Percentiles rank a stretch among this genome's conserved stretches.
These are phyloP conservation scores for Tetraodon nigroviridis DNA, from an alignment of 2,113 vertebrate genomes.

Conservation along the genomic window DNA sequence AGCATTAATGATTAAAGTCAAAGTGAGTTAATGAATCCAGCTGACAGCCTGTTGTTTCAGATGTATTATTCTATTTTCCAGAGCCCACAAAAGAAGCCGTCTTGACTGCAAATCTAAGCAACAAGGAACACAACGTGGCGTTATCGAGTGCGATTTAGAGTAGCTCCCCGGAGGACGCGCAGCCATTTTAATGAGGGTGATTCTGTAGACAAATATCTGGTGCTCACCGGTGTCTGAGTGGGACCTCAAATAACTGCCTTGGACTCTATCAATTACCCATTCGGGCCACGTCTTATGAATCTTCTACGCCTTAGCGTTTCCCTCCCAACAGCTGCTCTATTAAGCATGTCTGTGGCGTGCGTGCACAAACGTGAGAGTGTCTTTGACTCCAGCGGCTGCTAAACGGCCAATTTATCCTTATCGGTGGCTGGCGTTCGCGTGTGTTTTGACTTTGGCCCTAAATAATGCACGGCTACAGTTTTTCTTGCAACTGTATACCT, in stretches of 20 bases:
- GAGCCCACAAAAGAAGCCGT: conserved; percentile 41
- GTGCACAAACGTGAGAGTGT: conserved; percentile 25
- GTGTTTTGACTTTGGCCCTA: conserved; percentile 4
- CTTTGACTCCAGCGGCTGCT: conserved; percentile 46
- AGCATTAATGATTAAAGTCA: conserved; percentile 25
- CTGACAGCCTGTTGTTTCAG: conserved; percentile 24
- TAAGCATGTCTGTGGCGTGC: conserved; percentile 29
- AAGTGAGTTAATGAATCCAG: conserved; percentile 26
- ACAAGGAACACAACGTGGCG: conserved; percentile 52
- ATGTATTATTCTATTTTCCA: conserved; percentile 44
- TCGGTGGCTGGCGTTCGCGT: conserved; percentile 26
- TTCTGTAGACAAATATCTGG: conserved; percentile 35
- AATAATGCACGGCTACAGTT: no score
- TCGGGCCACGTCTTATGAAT: conserved; percentile 32
- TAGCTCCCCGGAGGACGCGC: conserved; percentile 55
- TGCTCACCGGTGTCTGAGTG: conserved; percentile 46
- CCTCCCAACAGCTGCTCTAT: conserved; percentile 41
- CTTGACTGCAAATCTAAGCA: conserved; percentile 48
- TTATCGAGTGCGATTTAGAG: conserved; percentile 62
- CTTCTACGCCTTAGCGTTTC: conserved; percentile 23
- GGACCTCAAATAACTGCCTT: conserved; percentile 25
- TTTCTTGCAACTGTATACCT: conserved; percentile 17
- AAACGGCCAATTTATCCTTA: conserved; percentile 34
- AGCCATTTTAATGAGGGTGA: conserved; percentile 52
- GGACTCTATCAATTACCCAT: conserved; percentile 41